Conservation (phyloP, 2,113 vertebrate genomes). For the Cettia cetti region DNA sequence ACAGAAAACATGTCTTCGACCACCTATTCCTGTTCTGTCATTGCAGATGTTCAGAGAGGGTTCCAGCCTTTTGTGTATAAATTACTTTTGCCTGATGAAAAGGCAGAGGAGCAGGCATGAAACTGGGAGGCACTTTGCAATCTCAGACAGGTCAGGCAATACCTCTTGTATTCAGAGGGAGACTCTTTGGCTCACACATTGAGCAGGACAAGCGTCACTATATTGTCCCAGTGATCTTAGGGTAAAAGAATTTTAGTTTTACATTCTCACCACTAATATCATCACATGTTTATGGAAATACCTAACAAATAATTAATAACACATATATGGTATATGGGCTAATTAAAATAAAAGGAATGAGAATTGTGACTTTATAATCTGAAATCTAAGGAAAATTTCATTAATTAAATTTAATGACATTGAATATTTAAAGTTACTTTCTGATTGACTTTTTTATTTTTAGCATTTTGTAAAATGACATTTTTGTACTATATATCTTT, state of each 20-base stretch:
- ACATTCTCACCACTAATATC: neutral
- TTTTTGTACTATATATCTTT: neutral
- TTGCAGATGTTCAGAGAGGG: neutral
- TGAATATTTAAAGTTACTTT: neutral
- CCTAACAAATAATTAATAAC: neutral
- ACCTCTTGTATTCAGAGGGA: neutral
- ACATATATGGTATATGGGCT: too few relatives aligned
- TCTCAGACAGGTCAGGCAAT: neutral
- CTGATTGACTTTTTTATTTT: neutral
- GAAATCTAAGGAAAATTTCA: neutral
- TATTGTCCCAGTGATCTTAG: neutral
- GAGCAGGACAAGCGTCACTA: neutral
- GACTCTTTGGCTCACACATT: accelerated
- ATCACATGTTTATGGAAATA: neutral
- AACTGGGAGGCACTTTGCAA: neutral
- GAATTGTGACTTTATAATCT: neutral
- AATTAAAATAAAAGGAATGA: neutral
- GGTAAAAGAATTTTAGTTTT: neutral
- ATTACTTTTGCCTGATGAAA: neutral
- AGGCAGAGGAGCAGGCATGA: neutral
- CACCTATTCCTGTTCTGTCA: neutral
- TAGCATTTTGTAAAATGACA: neutral
- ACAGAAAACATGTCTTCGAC: neutral
- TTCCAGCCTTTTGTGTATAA: neutral
- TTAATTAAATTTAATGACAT: neutral